These are phyloP conservation scores for Hystrix cristata DNA, from an alignment of 2,113 vertebrate genomes.

Conservation along the genomic window DNA sequence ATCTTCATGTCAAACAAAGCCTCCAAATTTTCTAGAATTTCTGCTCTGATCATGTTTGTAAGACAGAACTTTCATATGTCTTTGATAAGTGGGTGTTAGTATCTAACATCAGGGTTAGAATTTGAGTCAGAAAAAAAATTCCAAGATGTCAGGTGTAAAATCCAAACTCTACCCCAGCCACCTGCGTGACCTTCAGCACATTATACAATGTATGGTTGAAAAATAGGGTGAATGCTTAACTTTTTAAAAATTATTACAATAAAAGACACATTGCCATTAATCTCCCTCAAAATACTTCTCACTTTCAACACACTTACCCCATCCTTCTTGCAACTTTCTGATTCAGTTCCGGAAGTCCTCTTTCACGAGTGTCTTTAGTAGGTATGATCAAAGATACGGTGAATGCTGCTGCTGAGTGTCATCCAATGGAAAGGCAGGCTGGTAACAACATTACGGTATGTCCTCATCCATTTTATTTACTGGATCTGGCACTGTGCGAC, in stretches of 20 bases:
- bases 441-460: not conserved
- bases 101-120: not conserved
- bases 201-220: not conserved
- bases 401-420: not conserved
- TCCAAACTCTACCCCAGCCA: not conserved
- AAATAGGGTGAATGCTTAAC: not conserved
- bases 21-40: not conserved
- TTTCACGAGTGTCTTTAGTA: not conserved
- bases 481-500: not conserved
- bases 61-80: not conserved
- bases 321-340: not conserved
- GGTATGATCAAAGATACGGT: not conserved
- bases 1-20: slow-evolving; percentile 2
- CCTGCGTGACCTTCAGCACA: not conserved
- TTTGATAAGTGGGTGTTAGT: not conserved
- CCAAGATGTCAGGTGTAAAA: not conserved
- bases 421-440: not conserved
- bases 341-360: not conserved
- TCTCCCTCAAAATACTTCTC: not conserved
- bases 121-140: not conserved
- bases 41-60: not conserved
- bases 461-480: not conserved
- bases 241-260: not conserved
- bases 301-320: not conserved
- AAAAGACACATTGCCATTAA: not conserved